Evolutionary conservation across 2,888 invertebrate species (phyloP).

Genomic region (Phaedon cochleariae): DNA sequence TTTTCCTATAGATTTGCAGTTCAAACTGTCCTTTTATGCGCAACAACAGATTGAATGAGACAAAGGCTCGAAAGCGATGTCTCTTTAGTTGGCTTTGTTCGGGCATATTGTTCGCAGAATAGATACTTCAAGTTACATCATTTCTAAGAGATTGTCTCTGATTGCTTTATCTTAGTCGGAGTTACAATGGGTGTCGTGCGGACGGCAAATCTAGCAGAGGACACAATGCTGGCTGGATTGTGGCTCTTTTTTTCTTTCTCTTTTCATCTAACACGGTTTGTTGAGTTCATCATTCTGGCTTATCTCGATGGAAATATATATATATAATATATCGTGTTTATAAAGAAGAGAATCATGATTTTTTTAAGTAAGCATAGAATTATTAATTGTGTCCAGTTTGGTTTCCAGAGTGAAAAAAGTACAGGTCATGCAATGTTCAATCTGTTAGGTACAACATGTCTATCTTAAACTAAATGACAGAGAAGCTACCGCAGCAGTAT

Average conservation of each 20-base stretch:
- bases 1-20: constrained; percentile 58
- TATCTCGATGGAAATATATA: constrained; percentile 23
- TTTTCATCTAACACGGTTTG: constrained; percentile 23
- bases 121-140: constrained; percentile 64
- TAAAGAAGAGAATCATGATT: too few species aligned
- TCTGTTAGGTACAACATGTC: too few species aligned
- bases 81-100: constrained; percentile 62
- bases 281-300: constrained; percentile 17
- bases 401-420: too few species aligned
- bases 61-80: constrained; percentile 59
- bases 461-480: too few species aligned
- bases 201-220: constrained; percentile 30
- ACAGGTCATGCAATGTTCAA: too few species aligned
- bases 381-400: too few species aligned
- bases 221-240: constrained; percentile 19
- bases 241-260: constrained; percentile 24
- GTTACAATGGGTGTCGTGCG: constrained; percentile 47
- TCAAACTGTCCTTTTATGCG: constrained; percentile 61
- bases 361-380: too few species aligned
- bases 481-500: too few species aligned
- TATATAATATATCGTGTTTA: too few species aligned
- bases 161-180: constrained; percentile 60
- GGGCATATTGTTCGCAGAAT: constrained; percentile 58
- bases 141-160: constrained; percentile 61
- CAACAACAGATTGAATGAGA: constrained; percentile 59